Evolutionary conservation across 1,140 invertebrate species (phyloP).

Genomic region (Schlechtendalia chinensis): DNA sequence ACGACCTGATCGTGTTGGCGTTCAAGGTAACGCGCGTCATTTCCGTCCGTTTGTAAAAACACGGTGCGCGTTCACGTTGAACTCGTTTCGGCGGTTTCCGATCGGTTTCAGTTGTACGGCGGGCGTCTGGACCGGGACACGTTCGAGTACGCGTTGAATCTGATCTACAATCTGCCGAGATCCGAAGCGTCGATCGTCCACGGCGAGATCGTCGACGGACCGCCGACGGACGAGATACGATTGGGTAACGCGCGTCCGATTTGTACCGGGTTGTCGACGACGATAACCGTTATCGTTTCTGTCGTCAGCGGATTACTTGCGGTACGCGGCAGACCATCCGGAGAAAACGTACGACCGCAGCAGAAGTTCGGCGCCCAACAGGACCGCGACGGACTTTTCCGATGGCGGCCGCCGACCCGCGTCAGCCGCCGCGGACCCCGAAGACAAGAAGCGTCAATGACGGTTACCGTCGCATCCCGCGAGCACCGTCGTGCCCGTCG

Average conservation of each 20-base stretch:
- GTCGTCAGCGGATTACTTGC: not conserved
- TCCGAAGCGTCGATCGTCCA: constrained; percentile 19
- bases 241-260: not conserved
- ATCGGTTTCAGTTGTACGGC: constrained; percentile 35
- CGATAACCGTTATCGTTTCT: not conserved
- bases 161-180: constrained; percentile 21
- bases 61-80: no score
- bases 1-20: constrained; percentile 22
- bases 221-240: constrained; percentile 35
- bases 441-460: constrained; percentile 37
- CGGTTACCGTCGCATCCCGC: not conserved
- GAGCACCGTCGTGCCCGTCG: constrained; percentile 37
- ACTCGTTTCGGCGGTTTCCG: no score
- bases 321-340: constrained; percentile 7
- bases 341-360: constrained; percentile 21
- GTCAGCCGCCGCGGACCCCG: not conserved
- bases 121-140: constrained; percentile 18
- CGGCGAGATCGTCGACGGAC: not conserved
- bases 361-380: not conserved
- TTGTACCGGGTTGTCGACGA: no score
- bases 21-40: constrained; percentile 1
- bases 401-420: not conserved
- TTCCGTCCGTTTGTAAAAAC: not conserved
- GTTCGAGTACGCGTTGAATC: constrained; percentile 31
- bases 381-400: constrained; percentile 14